Evolutionary conservation across 2,888 invertebrate species (phyloP).

Genomic region (Ptilodon capucinus): DNA sequence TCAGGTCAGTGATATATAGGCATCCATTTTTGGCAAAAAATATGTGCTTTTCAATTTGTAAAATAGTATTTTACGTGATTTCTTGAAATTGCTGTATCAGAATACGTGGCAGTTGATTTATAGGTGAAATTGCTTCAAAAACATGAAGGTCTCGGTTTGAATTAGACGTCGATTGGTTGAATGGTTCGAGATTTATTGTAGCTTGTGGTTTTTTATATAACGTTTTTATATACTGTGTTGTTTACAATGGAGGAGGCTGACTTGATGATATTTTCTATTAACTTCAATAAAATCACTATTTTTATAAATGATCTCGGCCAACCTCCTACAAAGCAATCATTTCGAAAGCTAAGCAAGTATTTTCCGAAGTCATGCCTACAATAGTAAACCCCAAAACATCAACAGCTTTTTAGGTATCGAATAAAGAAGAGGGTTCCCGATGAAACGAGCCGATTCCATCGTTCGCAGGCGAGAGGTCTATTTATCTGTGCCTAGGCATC

Average conservation of each 20-base stretch:
- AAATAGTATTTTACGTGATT: not conserved
- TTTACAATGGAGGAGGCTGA: not conserved
- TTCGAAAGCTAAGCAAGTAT: too few species aligned
- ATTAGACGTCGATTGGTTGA: not conserved
- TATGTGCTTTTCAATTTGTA: not conserved
- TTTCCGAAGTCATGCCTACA: not conserved
- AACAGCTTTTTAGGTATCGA: not conserved
- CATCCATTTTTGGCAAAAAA: not conserved
- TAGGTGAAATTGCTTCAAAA: not conserved
- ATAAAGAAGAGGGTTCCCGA: not conserved
- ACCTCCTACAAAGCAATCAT: too few species aligned
- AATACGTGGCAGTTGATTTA: not conserved
- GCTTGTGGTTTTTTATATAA: not conserved
- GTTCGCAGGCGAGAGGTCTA: constrained; percentile 7
- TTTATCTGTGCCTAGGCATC: constrained; percentile 8
- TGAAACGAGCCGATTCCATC: constrained; percentile 1
- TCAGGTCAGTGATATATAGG: not conserved
- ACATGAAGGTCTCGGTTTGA: not conserved
- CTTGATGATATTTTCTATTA: not conserved
- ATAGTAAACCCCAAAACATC: not conserved
- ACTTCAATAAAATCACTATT: too few species aligned
- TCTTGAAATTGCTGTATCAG: not conserved
- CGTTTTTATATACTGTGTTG: not conserved
- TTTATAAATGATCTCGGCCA: too few species aligned
- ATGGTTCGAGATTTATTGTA: not conserved